Conservation (phyloP, 37 sponge, comb jelly and placozoan genomes). For the Aphrocallistes beatrix region DNA sequence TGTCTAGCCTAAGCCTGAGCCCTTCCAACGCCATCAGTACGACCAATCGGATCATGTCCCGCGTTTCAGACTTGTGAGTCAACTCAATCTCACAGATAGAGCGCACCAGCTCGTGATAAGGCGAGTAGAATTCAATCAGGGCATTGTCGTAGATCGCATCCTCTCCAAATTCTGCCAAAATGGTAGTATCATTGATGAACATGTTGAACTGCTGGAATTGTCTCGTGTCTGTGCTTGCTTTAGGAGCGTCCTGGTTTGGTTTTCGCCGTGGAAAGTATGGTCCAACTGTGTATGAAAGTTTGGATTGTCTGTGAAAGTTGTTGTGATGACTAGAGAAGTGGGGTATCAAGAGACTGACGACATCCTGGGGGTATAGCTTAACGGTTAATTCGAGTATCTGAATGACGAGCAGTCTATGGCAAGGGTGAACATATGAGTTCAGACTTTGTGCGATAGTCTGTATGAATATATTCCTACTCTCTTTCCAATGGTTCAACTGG, state of each 20-base stretch:
- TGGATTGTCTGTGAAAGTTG: background rate
- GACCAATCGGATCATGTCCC: background rate
- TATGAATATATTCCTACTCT: background rate
- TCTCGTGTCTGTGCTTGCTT: background rate
- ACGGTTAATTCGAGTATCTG: background rate
- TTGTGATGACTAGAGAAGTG: background rate
- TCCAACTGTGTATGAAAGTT: background rate
- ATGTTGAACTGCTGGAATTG: background rate
- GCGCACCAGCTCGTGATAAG: background rate
- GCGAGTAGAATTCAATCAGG: background rate
- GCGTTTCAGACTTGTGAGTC: background rate
- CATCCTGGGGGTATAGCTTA: background rate
- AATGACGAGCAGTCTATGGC: background rate
- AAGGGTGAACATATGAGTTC: background rate
- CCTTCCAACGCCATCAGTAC: background rate
- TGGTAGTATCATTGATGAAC: background rate
- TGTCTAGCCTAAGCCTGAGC: background rate
- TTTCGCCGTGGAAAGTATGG: background rate
- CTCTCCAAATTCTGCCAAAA: background rate
- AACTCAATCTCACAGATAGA: background rate
- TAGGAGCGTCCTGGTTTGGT: background rate
- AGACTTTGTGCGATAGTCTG: background rate
- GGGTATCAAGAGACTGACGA: background rate
- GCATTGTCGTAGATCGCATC: background rate
- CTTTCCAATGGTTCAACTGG: background rate